A percentile compares a stretch with the other conserved stretches of the same genome.
Conservation (phyloP, 2,113 vertebrate species). For the Myrmecobius fasciatus region DNA sequence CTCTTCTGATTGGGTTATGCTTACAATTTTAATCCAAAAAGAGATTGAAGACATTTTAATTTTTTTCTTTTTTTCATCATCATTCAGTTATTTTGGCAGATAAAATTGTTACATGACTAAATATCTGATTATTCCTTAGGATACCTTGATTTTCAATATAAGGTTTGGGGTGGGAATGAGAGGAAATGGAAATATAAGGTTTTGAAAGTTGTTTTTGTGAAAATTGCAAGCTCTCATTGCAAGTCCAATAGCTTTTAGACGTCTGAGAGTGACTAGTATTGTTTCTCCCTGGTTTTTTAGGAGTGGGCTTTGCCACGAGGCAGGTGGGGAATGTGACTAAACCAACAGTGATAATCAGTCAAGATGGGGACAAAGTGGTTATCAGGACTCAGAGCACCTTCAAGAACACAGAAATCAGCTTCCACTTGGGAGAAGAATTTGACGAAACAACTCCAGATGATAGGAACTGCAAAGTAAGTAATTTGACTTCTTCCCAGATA, state of each 20-base stretch:
- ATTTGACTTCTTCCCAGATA: rapidly evolving
- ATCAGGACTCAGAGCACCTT: constrained; percentile 93
- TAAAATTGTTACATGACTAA: background rate
- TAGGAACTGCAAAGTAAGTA: constrained; percentile 93
- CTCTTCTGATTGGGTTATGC: background rate
- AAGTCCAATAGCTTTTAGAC: background rate
- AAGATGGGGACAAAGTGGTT: constrained; percentile 91
- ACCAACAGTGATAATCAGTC: constrained; percentile 92
- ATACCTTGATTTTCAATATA: background rate
- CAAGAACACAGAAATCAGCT: constrained; percentile 94
- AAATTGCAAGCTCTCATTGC: background rate
- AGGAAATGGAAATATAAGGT: background rate
- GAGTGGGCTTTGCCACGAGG: constrained; percentile 92
- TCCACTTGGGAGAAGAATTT: constrained; percentile 95
- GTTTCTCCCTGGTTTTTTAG: constrained; percentile 78
- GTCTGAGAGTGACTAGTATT: background rate
- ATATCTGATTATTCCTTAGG: background rate
- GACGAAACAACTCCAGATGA: constrained; percentile 93
- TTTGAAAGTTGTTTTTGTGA: background rate
- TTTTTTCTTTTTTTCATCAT: background rate
- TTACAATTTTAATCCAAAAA: background rate
- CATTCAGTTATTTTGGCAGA: background rate
- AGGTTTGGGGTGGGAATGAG: background rate
- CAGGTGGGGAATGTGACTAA: constrained; percentile 96
- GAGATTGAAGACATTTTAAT: background rate